Evolutionary conservation across 2,113 vertebrate genomes (phyloP).

Genomic region (Danionella cerebrum): DNA sequence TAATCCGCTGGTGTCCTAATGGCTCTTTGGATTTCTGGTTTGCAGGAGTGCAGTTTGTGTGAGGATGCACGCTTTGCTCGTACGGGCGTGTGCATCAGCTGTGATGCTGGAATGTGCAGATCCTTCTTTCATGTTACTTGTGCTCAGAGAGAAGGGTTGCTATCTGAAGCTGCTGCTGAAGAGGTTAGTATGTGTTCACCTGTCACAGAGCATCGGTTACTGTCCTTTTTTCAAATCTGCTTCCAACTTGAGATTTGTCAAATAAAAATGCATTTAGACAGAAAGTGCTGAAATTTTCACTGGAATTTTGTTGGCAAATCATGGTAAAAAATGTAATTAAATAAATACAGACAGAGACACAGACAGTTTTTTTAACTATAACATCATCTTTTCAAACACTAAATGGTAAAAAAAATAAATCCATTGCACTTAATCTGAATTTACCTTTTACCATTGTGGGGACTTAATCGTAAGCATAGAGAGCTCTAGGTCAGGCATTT

Average conservation of each 20-base stretch:
- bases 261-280: neutral
- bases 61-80: constrained; percentile 93
- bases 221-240: neutral
- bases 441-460: too few relatives aligned
- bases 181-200: constrained; percentile 66
- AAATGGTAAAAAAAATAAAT: too few relatives aligned
- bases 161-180: constrained; percentile 95
- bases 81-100: constrained; percentile 96
- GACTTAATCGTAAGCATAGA: too few relatives aligned
- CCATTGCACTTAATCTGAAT: too few relatives aligned
- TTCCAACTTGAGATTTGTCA: neutral
- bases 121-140: constrained; percentile 97
- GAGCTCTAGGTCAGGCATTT: neutral
- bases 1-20: neutral
- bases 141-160: constrained; percentile 91
- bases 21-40: neutral
- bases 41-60: constrained; percentile 96
- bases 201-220: too few relatives aligned
- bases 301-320: too few relatives aligned
- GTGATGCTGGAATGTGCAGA: constrained; percentile 96
- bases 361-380: too few relatives aligned
- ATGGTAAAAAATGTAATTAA: too few relatives aligned
- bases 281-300: too few relatives aligned
- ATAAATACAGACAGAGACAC: too few relatives aligned
- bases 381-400: too few relatives aligned